phyloP scores from a whole-genome alignment of 2,797 vertebrate species.

The Chiloscyllium punctatum region DNA sequence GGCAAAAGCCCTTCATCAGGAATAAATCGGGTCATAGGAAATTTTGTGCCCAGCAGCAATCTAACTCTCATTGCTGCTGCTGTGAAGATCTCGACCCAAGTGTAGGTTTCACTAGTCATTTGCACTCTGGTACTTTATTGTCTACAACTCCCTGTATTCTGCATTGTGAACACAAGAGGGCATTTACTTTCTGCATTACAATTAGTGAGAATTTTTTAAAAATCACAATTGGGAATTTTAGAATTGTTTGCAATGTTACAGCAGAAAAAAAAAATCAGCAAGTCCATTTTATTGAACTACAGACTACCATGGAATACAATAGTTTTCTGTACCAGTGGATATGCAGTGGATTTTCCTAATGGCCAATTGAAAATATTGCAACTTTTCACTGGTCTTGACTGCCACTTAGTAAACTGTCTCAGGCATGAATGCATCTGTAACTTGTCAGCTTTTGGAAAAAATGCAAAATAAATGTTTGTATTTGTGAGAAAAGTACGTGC shows the following conservation, averaged over 20 bases:
- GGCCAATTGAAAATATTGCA: not conserved
- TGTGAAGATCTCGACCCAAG: not conserved
- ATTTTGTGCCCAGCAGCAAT: no score
- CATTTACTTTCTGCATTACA: not conserved
- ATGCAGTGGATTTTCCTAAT: not conserved
- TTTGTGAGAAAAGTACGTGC: not conserved
- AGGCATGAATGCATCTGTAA: not conserved
- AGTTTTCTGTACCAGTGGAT: not conserved
- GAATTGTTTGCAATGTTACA: not conserved
- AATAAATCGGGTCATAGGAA: no score
- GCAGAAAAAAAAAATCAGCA: not conserved
- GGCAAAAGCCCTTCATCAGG: no score
- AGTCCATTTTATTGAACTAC: not conserved
- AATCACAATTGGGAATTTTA: not conserved
- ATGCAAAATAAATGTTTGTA: not conserved
- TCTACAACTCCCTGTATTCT: not conserved
- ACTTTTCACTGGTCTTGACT: not conserved
- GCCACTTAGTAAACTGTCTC: not conserved
- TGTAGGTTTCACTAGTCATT: not conserved
- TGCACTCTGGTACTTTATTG: not conserved
- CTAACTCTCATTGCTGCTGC: no score
- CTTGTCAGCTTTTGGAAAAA: not conserved
- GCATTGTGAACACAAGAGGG: not conserved
- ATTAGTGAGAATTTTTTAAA: not conserved
- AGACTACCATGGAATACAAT: not conserved